Conservation (phyloP, 2,113 vertebrate genomes). For the Gallinago undulata region DNA sequence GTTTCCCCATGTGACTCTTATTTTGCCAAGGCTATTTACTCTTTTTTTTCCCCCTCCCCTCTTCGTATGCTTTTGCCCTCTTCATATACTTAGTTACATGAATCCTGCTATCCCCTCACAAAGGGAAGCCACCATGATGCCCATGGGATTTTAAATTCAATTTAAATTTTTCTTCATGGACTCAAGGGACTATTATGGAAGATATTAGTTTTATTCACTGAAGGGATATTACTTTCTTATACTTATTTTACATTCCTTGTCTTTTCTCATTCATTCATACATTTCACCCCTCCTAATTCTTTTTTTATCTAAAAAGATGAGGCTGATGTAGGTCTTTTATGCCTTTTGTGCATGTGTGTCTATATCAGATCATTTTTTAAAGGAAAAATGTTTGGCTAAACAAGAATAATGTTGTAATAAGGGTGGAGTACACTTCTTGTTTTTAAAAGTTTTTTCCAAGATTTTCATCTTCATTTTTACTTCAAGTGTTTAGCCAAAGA, state of each 20-base stretch:
- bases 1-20: background rate
- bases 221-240: background rate
- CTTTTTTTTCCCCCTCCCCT: rapidly evolving
- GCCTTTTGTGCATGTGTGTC: slow-evolving; percentile 17
- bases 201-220: background rate
- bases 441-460: slow-evolving; percentile 65
- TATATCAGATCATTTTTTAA: slow-evolving; percentile 46
- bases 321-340: background rate
- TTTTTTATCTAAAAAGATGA: background rate
- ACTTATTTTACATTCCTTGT: background rate
- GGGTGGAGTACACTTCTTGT: slow-evolving; percentile 51
- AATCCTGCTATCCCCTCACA: background rate
- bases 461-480: slow-evolving; percentile 61
- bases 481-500: slow-evolving; percentile 61
- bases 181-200: background rate
- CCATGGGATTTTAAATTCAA: background rate
- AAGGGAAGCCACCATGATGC: background rate
- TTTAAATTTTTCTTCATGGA: background rate
- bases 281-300: background rate
- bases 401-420: slow-evolving; percentile 67
- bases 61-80: background rate
- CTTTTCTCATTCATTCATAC: background rate
- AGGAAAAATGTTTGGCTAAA: slow-evolving; percentile 51
- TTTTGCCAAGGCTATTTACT: background rate
- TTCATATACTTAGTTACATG: background rate